A percentile compares a stretch with the other conserved stretches of the same genome.
Conservation (phyloP, 2,888 invertebrate genomes). For the Andrena haemorrhoa region DNA sequence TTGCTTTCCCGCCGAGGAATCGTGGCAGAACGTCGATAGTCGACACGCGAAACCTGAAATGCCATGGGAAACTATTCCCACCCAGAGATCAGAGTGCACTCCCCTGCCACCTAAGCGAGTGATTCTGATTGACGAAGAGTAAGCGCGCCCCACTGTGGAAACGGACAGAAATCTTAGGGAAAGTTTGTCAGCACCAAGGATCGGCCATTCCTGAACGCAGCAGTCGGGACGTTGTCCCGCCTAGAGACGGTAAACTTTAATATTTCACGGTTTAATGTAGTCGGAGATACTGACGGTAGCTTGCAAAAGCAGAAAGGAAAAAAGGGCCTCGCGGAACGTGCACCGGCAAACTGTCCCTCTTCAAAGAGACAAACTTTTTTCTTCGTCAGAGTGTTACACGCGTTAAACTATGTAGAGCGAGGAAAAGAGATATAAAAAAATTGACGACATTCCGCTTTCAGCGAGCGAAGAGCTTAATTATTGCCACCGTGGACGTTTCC, state of each 20-base stretch:
- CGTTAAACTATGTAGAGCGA: slow-evolving; percentile 4
- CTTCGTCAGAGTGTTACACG: background rate
- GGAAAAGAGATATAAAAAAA: background rate
- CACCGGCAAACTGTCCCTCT: background rate
- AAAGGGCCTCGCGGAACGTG: background rate
- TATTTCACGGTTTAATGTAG: slow-evolving; percentile 11
- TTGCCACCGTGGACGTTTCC: slow-evolving; percentile 3
- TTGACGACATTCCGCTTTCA: background rate
- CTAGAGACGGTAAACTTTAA: background rate
- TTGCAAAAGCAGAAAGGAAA: background rate
- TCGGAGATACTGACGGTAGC: background rate
- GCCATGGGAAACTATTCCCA: slow-evolving; percentile 14
- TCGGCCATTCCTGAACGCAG: background rate
- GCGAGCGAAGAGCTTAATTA: slow-evolving; percentile 14
- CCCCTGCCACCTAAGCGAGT: background rate
- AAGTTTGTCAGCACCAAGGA: background rate
- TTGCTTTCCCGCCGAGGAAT: background rate
- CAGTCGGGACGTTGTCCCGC: background rate
- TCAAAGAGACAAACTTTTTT: background rate
- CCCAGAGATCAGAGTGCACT: slow-evolving; percentile 5
- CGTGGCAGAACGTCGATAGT: slow-evolving; percentile 40
- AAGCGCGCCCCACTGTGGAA: background rate
- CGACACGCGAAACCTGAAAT: background rate
- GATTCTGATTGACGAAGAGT: slow-evolving; percentile 40
- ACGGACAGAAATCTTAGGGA: background rate